A percentile compares a stretch with the other conserved stretches of the same genome.
Evolutionary conservation across 2,888 invertebrate species (phyloP).

Genomic region (Torymus tubicola): DNA sequence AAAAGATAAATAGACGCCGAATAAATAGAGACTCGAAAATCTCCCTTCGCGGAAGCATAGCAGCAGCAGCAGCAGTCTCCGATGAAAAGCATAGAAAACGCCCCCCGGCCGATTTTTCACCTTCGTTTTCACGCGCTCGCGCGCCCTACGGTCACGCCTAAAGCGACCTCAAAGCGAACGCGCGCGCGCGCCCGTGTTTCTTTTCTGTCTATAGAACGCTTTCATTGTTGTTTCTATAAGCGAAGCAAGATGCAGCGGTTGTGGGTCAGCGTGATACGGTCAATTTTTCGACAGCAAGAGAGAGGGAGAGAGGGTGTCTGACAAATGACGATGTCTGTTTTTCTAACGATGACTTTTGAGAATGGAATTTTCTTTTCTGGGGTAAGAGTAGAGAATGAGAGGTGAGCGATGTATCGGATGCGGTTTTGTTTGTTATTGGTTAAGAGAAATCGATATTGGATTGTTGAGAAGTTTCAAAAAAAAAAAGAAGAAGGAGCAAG

Average conservation of each 20-base stretch:
- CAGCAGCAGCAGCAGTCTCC: background rate
- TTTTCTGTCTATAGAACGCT: background rate
- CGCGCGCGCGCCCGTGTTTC: conserved; percentile 33
- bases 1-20: conserved; percentile 21
- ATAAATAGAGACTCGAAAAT: conserved; percentile 28
- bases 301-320: background rate
- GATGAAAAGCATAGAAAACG: too few relatives aligned
- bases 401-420: too few relatives aligned
- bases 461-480: too few relatives aligned
- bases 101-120: background rate
- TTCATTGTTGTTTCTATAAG: too few relatives aligned
- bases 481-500: too few relatives aligned
- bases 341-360: conserved; percentile 22
- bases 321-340: conserved; percentile 57
- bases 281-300: conserved; percentile 39
- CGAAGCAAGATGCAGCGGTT: too few relatives aligned
- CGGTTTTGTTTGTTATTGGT: too few relatives aligned
- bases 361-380: too few relatives aligned
- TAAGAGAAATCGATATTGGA: too few relatives aligned
- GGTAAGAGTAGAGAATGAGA: too few relatives aligned
- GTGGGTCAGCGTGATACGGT: conserved; percentile 18
- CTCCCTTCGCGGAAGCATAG: conserved; percentile 27
- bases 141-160: conserved; percentile 22
- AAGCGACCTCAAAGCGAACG: conserved; percentile 21
- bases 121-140: conserved; percentile 2